Percentiles rank a stretch among this genome's conserved stretches.
Evolutionary conservation across 2,113 vertebrate genomes (phyloP).

Genomic region (Bubo blakistoni): DNA sequence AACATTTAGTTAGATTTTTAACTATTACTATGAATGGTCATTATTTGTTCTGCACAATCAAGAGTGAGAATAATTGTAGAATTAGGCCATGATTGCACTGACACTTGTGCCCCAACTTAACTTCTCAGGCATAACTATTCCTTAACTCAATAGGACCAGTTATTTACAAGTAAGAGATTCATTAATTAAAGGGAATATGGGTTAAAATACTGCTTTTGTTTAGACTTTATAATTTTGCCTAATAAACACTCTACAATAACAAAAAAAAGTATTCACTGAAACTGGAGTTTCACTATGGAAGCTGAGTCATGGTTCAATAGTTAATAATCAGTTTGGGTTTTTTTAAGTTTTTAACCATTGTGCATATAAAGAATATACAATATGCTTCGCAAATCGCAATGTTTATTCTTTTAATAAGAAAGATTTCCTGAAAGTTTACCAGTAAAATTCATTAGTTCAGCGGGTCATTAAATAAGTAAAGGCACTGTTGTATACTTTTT

Average conservation of each 20-base stretch:
- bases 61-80: neutral
- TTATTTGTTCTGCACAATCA: neutral
- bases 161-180: neutral
- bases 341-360: neutral
- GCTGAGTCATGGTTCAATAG: neutral
- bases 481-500: neutral
- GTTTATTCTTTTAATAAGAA: neutral
- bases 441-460: neutral
- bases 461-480: neutral
- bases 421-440: neutral
- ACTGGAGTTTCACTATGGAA: neutral
- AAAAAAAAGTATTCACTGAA: neutral
- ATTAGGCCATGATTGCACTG: neutral
- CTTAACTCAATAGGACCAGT: neutral
- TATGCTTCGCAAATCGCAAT: neutral
- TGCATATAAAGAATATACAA: neutral
- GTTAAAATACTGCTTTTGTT: neutral
- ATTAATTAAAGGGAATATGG: neutral
- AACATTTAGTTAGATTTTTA: neutral
- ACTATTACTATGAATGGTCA: neutral
- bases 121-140: neutral
- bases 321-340: fast-evolving
- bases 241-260: neutral
- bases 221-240: neutral
- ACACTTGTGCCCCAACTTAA: neutral